Conservation (phyloP, 2,888 invertebrate genomes). For the Dynastes hyllus region DNA sequence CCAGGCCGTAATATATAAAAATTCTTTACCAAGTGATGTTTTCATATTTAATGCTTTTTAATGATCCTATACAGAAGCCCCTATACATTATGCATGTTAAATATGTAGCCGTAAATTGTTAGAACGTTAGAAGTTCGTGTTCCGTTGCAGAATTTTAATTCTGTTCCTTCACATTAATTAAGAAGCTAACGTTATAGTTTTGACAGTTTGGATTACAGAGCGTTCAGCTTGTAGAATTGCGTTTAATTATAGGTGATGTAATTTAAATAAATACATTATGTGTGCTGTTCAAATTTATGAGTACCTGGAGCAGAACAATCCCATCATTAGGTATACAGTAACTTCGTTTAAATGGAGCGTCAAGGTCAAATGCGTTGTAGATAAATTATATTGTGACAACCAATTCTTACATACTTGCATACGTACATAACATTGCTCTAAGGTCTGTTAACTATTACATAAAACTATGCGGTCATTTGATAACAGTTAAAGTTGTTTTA, state of each 20-base stretch:
- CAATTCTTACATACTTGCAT: no score
- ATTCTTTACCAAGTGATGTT: no score
- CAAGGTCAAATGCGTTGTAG: no score
- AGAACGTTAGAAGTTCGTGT: not conserved
- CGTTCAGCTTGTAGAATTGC: conserved; percentile 3
- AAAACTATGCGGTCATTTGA: no score
- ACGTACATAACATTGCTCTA: no score
- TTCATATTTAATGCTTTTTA: not conserved
- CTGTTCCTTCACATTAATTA: conserved; percentile 10
- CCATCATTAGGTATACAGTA: not conserved
- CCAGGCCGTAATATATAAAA: not conserved
- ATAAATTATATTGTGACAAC: no score
- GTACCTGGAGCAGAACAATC: not conserved
- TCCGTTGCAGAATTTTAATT: conserved; percentile 18
- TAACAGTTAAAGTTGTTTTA: no score
- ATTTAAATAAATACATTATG: conserved; percentile 26
- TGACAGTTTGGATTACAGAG: conserved; percentile 10
- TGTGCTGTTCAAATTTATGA: conserved; percentile 9
- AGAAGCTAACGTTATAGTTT: conserved; percentile 22
- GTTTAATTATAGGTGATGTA: conserved; percentile 28
- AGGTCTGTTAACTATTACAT: no score
- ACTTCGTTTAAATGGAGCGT: not conserved
- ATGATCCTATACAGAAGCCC: not conserved
- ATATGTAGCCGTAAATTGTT: conserved; percentile 11
- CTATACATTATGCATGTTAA: conserved; percentile 9